phyloP scores from a whole-genome alignment of 1,140 invertebrate genomes.

The Hetaerina americana region DNA sequence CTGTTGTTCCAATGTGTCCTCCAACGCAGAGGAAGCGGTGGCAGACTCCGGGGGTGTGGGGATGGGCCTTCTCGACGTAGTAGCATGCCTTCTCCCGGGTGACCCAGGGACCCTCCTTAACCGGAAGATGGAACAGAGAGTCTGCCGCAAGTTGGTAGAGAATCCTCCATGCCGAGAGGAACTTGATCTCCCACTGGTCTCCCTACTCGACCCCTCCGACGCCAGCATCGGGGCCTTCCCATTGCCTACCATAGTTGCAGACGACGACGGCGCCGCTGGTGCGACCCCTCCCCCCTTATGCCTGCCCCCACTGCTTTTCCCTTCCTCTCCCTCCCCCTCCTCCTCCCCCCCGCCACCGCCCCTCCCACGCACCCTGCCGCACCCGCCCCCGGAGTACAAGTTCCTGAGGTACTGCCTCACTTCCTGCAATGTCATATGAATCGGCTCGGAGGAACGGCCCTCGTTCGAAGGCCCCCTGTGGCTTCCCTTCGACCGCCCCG shows the following conservation, averaged over 20 bases:
- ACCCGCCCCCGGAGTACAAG: conserved; percentile 52
- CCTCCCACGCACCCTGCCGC: background rate
- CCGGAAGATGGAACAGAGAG: conserved; percentile 69
- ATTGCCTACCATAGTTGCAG: too few species aligned
- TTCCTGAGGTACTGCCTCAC: conserved; percentile 68
- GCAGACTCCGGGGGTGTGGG: background rate
- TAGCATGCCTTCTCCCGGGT: conserved; percentile 27
- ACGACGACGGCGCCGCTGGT: too few species aligned
- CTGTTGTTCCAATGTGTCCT: conserved; percentile 17
- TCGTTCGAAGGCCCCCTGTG: conserved; percentile 6
- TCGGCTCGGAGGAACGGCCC: conserved; percentile 40
- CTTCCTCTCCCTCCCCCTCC: background rate
- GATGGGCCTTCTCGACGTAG: conserved; percentile 21
- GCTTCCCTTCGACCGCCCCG: background rate
- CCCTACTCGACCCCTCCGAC: background rate
- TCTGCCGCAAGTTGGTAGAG: conserved; percentile 64
- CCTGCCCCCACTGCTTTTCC: background rate
- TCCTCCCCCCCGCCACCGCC: background rate
- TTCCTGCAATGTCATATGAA: conserved; percentile 75
- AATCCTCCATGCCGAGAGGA: conserved; percentile 36
- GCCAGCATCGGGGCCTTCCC: background rate
- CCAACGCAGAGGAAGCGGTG: conserved; percentile 17
- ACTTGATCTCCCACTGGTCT: background rate
- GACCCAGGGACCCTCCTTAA: conserved; percentile 43
- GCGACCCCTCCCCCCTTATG: background rate